Evolutionary conservation across 2,888 invertebrate genomes (phyloP), one percentile per base, ranked within the genome.

Genomic region (Mystacides longicornis): DNA sequence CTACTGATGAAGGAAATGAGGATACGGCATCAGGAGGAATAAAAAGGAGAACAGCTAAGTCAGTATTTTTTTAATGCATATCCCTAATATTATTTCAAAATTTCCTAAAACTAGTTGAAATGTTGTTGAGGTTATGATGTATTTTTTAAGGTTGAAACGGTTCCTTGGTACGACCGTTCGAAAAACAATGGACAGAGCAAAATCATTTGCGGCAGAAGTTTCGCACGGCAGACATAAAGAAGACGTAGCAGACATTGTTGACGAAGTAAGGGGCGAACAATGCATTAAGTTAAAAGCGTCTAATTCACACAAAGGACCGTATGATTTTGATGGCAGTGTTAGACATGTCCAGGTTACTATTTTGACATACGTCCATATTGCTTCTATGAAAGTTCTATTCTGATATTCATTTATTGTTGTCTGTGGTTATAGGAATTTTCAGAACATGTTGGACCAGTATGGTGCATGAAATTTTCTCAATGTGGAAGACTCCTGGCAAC

Each of bases 391-490:
- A n/a, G n/a, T n/a, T n/a, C n/a, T n/a, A n/a, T n/a, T n/a, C n/a
- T n/a, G n/a, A n/a, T n/a, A n/a, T n/a, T n/a, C n/a, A n/a, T n/a
- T n/a, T n/a, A n/a, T n/a, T n/a, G n/a, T n/a, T 27, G 11, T 27
- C 11, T 27, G 27, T 16, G 14, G 31, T 49, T 61, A 3, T 67
- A 82, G 79, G 89, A 91, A 67, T 78, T 94, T 64, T 85, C 83
- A 56, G 90, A 87, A 56, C 94, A 96, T 70, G 82, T 85, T 11
- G 94, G 95, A 46, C 94, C 98, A 1, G 93, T 99, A 64, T 99
- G 98, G 98, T 95, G 95, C 67, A 95, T 98, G 89, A 95, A 95
- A 74, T 98, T 97, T 72, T 96, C 95, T 55, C 89, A 88, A 55
- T 98, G 97, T 75, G 97, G 97, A 0, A 81, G 95, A n/a, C 78